Conservation (phyloP, 1,140 invertebrate genomes). For the Nasonia vitripennis region DNA sequence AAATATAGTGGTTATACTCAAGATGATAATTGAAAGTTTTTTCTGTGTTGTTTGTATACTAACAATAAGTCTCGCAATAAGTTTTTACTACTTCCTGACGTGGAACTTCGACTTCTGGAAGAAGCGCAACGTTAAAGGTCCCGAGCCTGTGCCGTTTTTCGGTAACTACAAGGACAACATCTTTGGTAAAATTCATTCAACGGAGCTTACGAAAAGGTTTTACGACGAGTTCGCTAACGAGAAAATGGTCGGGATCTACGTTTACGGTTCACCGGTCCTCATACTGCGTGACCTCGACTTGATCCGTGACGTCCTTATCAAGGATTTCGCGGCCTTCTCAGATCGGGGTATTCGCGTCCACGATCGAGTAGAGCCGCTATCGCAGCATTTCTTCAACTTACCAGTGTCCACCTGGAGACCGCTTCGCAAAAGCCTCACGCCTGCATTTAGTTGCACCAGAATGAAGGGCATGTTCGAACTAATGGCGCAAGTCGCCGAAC, state of each 20-base stretch:
- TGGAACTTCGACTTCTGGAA: conserved; percentile 57
- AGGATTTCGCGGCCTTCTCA: not conserved
- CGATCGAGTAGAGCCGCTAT: conserved; percentile 67
- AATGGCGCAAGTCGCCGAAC: too few relatives aligned
- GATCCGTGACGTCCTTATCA: conserved; percentile 48
- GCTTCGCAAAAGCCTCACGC: conserved; percentile 58
- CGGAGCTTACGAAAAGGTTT: conserved; percentile 32
- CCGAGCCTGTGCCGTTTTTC: conserved; percentile 56
- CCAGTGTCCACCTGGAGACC: conserved; percentile 60
- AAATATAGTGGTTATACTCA: too few relatives aligned
- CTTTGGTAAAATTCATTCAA: conserved; percentile 39
- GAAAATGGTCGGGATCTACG: conserved; percentile 49
- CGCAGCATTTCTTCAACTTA: conserved; percentile 55
- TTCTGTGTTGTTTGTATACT: not conserved
- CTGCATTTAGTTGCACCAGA: conserved; percentile 55
- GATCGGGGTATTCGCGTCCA: too few relatives aligned
- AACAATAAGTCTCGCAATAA: too few relatives aligned
- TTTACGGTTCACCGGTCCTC: not conserved
- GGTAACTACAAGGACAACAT: conserved; percentile 55
- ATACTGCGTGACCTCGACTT: conserved; percentile 44
- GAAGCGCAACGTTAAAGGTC: conserved; percentile 51
- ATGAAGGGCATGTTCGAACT: too few relatives aligned
- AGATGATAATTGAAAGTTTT: too few relatives aligned
- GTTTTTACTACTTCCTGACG: conserved; percentile 27
- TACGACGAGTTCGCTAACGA: conserved; percentile 52